These are phyloP conservation scores for Lepidochitona cinerea DNA, from an alignment of 2,888 invertebrate genomes.

Conservation along the genomic window DNA sequence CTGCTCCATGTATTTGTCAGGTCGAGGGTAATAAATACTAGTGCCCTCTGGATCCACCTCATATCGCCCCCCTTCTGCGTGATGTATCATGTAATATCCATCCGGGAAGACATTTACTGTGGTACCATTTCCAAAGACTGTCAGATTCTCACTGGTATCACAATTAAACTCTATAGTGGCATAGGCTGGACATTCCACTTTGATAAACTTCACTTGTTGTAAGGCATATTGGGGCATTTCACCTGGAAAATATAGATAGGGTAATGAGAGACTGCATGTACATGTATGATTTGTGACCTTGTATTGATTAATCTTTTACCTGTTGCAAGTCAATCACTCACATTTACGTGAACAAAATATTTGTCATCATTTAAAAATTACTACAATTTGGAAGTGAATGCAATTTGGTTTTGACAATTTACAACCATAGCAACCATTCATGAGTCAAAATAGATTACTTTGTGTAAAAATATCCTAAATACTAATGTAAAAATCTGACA, in stretches of 20 bases:
- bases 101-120: conserved; percentile 63
- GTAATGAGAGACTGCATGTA: too few relatives aligned
- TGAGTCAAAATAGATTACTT: too few relatives aligned
- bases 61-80: conserved; percentile 59
- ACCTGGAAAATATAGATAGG: conserved; percentile 28
- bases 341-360: too few relatives aligned
- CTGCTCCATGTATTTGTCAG: conserved; percentile 53
- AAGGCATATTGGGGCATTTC: conserved; percentile 38
- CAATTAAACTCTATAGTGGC: conserved; percentile 69
- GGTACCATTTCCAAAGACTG: conserved; percentile 66
- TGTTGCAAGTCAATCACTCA: too few relatives aligned
- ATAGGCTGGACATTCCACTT: conserved; percentile 69
- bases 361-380: too few relatives aligned
- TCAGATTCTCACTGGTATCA: conserved; percentile 62
- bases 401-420: too few relatives aligned
- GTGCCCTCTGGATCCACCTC: conserved; percentile 58
- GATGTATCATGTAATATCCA: conserved; percentile 65
- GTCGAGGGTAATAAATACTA: conserved; percentile 53
- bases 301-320: too few relatives aligned
- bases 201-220: conserved; percentile 59
- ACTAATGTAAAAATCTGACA: too few relatives aligned
- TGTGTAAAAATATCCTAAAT: too few relatives aligned
- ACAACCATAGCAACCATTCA: too few relatives aligned
- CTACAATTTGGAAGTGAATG: too few relatives aligned
- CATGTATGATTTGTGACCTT: too few relatives aligned